Conservation (phyloP, 1,140 invertebrate species). For the Pseudomyrmex gracilis region DNA sequence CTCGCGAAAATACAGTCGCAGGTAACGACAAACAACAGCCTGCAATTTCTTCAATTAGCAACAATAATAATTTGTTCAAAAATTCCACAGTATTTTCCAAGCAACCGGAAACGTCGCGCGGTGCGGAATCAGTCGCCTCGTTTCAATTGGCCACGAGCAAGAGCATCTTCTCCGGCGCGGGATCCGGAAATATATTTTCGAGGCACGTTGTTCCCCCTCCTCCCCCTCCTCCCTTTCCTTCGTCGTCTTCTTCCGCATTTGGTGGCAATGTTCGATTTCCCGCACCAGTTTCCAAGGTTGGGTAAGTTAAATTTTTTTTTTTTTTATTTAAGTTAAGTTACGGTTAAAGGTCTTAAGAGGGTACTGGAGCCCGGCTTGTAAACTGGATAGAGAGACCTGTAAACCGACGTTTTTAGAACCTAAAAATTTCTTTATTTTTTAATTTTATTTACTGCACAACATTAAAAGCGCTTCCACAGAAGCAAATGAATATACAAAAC, state of each 20-base stretch:
- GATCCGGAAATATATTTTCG: constrained; percentile 69
- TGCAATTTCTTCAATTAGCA: neutral
- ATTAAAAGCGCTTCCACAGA: too few species aligned
- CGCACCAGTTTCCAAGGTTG: constrained; percentile 3
- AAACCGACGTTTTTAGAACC: too few species aligned
- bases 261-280: neutral
- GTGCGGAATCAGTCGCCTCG: constrained; percentile 9
- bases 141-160: constrained; percentile 64
- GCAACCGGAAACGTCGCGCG: constrained; percentile 14
- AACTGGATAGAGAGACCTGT: too few species aligned
- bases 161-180: constrained; percentile 70
- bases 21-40: neutral
- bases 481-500: too few species aligned
- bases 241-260: constrained; percentile 35
- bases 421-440: too few species aligned
- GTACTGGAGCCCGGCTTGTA: too few species aligned
- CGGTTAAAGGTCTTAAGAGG: too few species aligned
- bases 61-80: neutral
- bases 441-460: too few species aligned
- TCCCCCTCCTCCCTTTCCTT: constrained; percentile 3
- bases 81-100: constrained; percentile 44
- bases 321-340: too few species aligned
- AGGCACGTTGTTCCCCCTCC: constrained; percentile 63
- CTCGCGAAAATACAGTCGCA: neutral
- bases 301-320: too few species aligned